phyloP scores from a whole-genome alignment of 2,888 invertebrate genomes.

The Diabrotica balteata region DNA sequence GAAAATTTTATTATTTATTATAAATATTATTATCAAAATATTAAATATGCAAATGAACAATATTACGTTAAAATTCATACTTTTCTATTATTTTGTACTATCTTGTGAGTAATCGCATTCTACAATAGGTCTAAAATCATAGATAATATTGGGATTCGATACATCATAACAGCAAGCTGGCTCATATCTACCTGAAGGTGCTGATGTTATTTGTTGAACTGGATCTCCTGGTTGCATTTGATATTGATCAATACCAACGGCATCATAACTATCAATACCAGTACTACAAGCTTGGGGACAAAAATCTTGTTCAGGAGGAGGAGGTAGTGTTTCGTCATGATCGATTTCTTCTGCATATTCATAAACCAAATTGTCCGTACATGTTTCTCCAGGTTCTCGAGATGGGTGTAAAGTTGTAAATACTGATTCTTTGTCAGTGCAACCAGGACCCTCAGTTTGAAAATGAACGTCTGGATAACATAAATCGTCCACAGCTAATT shows the following conservation, averaged over 20 bases:
- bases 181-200: not conserved
- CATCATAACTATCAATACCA: not conserved
- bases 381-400: not conserved
- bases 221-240: not conserved
- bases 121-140: slow-evolving; percentile 2
- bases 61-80: too few relatives aligned
- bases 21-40: too few relatives aligned
- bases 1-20: too few relatives aligned
- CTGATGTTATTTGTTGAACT: too few relatives aligned
- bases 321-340: not conserved
- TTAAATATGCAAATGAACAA: too few relatives aligned
- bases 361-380: not conserved
- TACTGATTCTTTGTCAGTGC: not conserved
- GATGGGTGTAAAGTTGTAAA: not conserved
- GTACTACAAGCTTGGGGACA: not conserved
- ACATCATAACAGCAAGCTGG: slow-evolving; percentile 2
- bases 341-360: not conserved
- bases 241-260: not conserved
- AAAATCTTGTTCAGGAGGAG: not conserved
- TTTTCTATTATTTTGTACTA: too few relatives aligned
- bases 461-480: not conserved
- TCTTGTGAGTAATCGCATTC: slow-evolving; percentile 1
- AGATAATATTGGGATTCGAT: slow-evolving; percentile 3
- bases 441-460: not conserved
- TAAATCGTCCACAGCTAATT: slow-evolving; percentile 4